Percentiles rank a stretch among this genome's conserved stretches.
These are phyloP conservation scores for Pecten maximus DNA, from an alignment of 2,888 invertebrate species.

Conservation along the genomic window DNA sequence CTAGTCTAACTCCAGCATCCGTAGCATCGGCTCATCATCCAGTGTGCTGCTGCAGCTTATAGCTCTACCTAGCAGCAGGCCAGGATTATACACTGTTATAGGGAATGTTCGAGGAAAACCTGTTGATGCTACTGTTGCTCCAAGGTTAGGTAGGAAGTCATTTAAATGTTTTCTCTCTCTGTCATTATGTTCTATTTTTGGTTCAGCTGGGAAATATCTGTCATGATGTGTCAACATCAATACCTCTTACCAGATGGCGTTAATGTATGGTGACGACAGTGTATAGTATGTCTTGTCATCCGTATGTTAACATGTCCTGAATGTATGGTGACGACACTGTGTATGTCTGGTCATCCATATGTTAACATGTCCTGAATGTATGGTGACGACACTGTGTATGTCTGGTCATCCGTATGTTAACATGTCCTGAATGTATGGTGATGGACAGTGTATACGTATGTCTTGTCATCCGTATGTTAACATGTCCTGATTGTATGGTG, in stretches of 20 bases:
- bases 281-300: neutral
- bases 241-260: neutral
- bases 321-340: neutral
- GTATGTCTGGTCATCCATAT: neutral
- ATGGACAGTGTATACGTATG: too few species aligned
- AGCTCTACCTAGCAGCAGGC: neutral
- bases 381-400: neutral
- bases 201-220: neutral
- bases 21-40: neutral
- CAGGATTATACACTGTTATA: neutral
- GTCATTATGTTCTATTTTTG: neutral
- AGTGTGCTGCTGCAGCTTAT: neutral
- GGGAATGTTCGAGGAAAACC: neutral
- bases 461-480: too few species aligned
- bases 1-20: constrained; percentile 8
- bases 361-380: neutral
- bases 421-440: too few species aligned
- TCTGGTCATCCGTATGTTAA: neutral
- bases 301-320: neutral
- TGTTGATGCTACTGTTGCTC: neutral
- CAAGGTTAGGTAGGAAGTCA: neutral
- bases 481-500: too few species aligned
- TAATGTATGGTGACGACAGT: neutral
- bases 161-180: neutral
- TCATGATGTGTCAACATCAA: neutral